phyloP scores from a whole-genome alignment of 2,797 vertebrate genomes.

The Hydrocynus forskahlii region DNA sequence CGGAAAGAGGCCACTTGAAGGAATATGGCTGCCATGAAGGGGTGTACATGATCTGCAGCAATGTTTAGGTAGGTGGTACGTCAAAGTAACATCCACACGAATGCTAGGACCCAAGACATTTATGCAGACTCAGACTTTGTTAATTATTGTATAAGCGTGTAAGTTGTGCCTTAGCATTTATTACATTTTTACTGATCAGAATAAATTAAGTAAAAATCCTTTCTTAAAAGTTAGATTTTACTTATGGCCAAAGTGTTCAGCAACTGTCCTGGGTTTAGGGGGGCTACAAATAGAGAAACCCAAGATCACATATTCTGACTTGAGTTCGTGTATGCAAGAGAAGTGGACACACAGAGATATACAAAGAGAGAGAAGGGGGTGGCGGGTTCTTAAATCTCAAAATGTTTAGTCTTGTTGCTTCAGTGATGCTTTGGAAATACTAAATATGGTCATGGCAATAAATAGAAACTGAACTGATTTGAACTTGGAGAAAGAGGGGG shows the following conservation, averaged over 20 bases:
- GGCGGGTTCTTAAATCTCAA: background rate
- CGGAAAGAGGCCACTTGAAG: too few relatives aligned
- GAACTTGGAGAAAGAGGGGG: background rate
- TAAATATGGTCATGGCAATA: background rate
- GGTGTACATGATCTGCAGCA: too few relatives aligned
- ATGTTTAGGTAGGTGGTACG: too few relatives aligned
- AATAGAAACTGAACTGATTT: background rate
- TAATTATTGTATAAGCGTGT: too few relatives aligned
- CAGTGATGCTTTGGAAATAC: background rate
- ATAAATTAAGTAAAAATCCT: too few relatives aligned
- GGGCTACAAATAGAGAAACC: conserved; percentile 15
- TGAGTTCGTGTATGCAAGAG: background rate
- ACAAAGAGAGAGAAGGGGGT: background rate
- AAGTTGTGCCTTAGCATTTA: too few relatives aligned
- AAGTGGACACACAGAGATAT: background rate
- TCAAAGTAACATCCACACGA: too few relatives aligned
- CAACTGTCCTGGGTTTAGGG: background rate
- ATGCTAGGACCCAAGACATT: too few relatives aligned
- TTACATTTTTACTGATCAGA: too few relatives aligned
- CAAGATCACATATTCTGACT: conserved; percentile 29
- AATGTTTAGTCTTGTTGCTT: background rate
- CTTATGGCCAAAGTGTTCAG: background rate
- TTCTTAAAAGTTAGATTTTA: too few relatives aligned
- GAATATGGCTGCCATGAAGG: too few relatives aligned
- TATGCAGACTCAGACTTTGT: too few relatives aligned